phyloP scores from a whole-genome alignment of 2,113 vertebrate species.

The Prietella phreatophila region DNA sequence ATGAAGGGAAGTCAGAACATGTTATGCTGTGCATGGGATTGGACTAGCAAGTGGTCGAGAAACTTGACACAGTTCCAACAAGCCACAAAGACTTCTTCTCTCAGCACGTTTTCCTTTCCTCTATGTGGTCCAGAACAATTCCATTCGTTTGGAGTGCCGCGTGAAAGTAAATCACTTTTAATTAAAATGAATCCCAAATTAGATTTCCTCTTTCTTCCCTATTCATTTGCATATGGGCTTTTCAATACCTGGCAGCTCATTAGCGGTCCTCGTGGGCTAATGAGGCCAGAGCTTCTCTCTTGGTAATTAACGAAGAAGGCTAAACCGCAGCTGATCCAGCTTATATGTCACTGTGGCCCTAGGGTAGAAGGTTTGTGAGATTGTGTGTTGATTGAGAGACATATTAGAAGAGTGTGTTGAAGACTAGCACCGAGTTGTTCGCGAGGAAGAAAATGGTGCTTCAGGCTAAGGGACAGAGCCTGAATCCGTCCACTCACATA shows the following conservation, averaged over 20 bases:
- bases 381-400: constrained; percentile 24
- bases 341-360: constrained; percentile 54
- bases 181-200: constrained; percentile 77
- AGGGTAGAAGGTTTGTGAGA: constrained; percentile 19
- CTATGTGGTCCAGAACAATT: constrained; percentile 14
- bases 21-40: not conserved
- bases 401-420: constrained; percentile 1
- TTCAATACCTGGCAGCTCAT: constrained; percentile 66
- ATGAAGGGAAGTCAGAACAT: not conserved
- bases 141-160: constrained; percentile 55
- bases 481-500: constrained; percentile 63
- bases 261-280: constrained; percentile 61
- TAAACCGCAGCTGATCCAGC: constrained; percentile 60
- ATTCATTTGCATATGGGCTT: constrained; percentile 63
- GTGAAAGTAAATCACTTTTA: constrained; percentile 72
- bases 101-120: not conserved
- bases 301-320: constrained; percentile 60
- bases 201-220: constrained; percentile 64
- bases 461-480: constrained; percentile 57
- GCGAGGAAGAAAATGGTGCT: constrained; percentile 30
- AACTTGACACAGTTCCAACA: constrained; percentile 16
- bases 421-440: not conserved
- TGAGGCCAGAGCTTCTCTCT: constrained; percentile 58
- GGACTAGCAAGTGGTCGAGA: not conserved
- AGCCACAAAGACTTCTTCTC: not conserved